These are phyloP conservation scores for Saxidomus purpurata DNA, from an alignment of 1,140 invertebrate genomes.

Conservation along the genomic window DNA sequence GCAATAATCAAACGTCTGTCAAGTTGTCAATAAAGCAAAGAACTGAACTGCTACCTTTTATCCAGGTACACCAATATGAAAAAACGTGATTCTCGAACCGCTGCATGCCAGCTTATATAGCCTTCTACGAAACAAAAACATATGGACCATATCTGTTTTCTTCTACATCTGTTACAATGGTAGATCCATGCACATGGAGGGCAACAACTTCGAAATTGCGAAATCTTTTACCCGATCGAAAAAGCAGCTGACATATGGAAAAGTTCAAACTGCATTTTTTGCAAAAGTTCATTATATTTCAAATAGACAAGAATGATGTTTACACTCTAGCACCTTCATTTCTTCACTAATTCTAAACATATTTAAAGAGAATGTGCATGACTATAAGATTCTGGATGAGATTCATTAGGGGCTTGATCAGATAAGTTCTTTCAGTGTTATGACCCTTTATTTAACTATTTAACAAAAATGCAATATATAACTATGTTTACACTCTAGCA, in stretches of 20 bases:
- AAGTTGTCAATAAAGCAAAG: constrained; percentile 81
- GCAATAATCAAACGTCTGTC: constrained; percentile 45
- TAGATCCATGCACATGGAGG: not conserved
- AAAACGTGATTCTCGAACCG: constrained; percentile 85
- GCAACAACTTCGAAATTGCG: constrained; percentile 20
- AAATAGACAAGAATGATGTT: too few species aligned
- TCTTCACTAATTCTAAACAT: too few species aligned
- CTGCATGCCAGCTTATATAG: constrained; percentile 85
- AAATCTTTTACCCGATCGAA: constrained; percentile 73
- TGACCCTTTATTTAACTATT: constrained; percentile 77
- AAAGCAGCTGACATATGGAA: constrained; percentile 73
- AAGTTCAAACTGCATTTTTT: constrained; percentile 75
- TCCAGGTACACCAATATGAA: constrained; percentile 73
- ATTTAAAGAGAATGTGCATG: constrained; percentile 68
- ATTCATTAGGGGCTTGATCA: constrained; percentile 76
- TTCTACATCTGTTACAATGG: constrained; percentile 71
- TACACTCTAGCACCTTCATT: too few species aligned
- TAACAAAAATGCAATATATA: too few species aligned
- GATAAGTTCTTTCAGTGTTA: too few species aligned
- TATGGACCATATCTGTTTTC: constrained; percentile 78
- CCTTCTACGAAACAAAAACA: constrained; percentile 79
- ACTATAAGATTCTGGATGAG: constrained; percentile 61
- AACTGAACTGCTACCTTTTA: constrained; percentile 82
- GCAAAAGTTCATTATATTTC: constrained; percentile 66
- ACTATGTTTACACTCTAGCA: too few species aligned